Base-by-base conservation (phyloP, 2,888 invertebrate species). In the Blomia tropicalis region DNA sequence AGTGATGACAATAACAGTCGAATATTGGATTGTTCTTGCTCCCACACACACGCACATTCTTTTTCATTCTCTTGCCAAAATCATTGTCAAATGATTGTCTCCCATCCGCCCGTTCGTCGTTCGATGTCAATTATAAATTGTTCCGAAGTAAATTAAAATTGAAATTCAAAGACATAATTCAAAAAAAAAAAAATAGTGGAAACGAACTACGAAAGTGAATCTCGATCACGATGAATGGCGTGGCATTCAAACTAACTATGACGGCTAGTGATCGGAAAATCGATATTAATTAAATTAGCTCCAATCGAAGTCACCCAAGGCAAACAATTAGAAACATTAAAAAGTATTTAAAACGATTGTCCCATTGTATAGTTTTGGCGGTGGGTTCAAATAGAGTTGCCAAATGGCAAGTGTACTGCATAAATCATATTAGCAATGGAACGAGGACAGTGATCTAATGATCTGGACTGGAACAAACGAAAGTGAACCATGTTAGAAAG, bases 381-480 rank as follows among this genome's bases (percentile, higher is more conserved):
- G n/a, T n/a, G n/a, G n/a, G n/a, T 41, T 41, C 51, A 47, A 47
- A 47, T 27, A 47, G 51, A 47, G 51, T 47, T 47, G 51, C 51
- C 36, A 36, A n/a, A n/a, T n/a, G n/a, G n/a, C n/a, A n/a, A 36
- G 36, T 47, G 51, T n/a, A 47, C 23, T 47, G 27, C 51, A 47
- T 47, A 47, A 47, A 47, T 47, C 51, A 47, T 47, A 47, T 11
- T 47, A 22, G 51, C 7, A 47, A 47, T 27, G 27, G 7, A 14
- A n/a, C 51, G 7, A 11, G 51, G 51, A 7, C 51, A n/a, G n/a
- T 19, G 51, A 47, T 47, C 51, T 47, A 47, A 47, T 47, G 51
- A 47, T 47, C 51, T 47, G 51, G n/a, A n/a, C n/a, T n/a, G n/a
- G n/a, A n/a, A n/a, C n/a, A n/a, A n/a, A n/a, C n/a, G n/a, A n/a